Evolutionary conservation across 1,140 invertebrate genomes (phyloP).

Genomic region (Drosophila busckii): DNA sequence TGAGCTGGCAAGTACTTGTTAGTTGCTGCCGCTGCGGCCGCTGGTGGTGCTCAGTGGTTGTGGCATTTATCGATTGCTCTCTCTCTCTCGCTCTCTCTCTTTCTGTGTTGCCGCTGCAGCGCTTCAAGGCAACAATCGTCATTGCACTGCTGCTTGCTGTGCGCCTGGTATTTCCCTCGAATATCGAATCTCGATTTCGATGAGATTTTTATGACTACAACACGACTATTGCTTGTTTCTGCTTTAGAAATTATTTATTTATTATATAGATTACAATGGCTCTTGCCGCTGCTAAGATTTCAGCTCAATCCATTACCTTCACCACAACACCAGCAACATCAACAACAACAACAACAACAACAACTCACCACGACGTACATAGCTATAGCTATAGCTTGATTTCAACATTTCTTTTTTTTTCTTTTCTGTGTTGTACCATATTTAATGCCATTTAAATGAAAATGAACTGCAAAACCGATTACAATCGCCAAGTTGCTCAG

Average conservation of each 20-base stretch:
- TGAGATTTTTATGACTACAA: constrained; percentile 72
- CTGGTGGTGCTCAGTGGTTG: constrained; percentile 22
- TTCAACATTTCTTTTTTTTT: no score
- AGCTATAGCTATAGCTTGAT: constrained; percentile 42
- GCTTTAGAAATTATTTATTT: constrained; percentile 65
- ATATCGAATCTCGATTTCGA: constrained; percentile 79
- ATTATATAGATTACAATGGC: constrained; percentile 65
- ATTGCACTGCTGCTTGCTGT: constrained; percentile 48
- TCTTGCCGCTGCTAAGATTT: constrained; percentile 37
- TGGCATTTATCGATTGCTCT: constrained; percentile 46
- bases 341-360: no score
- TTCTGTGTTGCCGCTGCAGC: constrained; percentile 1
- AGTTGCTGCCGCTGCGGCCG: constrained; percentile 8
- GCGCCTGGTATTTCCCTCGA: constrained; percentile 78
- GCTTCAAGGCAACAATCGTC: constrained; percentile 10
- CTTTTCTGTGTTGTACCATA: no score
- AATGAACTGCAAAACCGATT: constrained; percentile 78
- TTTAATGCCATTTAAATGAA: constrained; percentile 77
- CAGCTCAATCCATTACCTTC: constrained; percentile 66
- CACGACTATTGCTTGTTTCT: constrained; percentile 19
- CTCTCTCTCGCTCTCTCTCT: constrained; percentile 9
- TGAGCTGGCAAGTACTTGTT: no score
- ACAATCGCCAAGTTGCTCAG: constrained; percentile 48
- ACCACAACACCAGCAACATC: constrained; percentile 45
- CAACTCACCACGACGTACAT: constrained; percentile 48